Conservation (phyloP, 2,888 invertebrate genomes). For the Oligia latruncula region DNA sequence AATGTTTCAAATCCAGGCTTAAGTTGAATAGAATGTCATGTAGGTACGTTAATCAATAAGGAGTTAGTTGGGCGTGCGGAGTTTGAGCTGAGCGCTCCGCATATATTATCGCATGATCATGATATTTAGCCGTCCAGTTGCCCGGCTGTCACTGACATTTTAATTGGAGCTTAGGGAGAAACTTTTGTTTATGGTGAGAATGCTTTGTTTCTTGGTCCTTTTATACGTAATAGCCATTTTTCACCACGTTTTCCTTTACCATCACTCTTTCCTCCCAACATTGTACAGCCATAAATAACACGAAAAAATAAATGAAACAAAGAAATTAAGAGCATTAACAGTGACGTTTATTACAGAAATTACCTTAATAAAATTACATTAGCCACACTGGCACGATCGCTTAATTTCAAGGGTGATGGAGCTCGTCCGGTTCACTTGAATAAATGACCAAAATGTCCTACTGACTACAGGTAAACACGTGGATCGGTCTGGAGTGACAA, state of each 20-base stretch:
- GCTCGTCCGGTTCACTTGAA: conserved; percentile 70
- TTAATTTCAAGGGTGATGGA: conserved; percentile 73
- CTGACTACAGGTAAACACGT: conserved; percentile 68
- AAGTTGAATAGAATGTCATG: conserved; percentile 44
- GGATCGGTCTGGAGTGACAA: conserved; percentile 55
- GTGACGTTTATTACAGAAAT: conserved; percentile 68
- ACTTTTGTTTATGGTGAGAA: neutral
- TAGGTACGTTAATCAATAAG: conserved; percentile 52
- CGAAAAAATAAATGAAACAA: conserved; percentile 33
- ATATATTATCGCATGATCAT: conserved; percentile 49
- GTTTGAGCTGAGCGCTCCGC: conserved; percentile 29
- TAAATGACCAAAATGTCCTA: conserved; percentile 71
- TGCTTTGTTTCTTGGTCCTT: conserved; percentile 1
- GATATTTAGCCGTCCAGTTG: conserved; percentile 19
- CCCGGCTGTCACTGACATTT: conserved; percentile 14
- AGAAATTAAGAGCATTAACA: conserved; percentile 51
- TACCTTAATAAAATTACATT: conserved; percentile 78
- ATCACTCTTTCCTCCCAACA: conserved; percentile 13
- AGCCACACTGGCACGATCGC: conserved; percentile 66
- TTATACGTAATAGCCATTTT: conserved; percentile 12
- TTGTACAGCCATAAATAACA: conserved; percentile 22
- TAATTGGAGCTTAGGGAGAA: conserved; percentile 15
- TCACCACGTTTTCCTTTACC: neutral
- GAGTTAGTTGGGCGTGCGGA: conserved; percentile 41
- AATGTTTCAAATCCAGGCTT: conserved; percentile 47